These are phyloP conservation scores for Opisthocomus hoazin DNA, from an alignment of 2,113 vertebrate species.

Conservation along the genomic window DNA sequence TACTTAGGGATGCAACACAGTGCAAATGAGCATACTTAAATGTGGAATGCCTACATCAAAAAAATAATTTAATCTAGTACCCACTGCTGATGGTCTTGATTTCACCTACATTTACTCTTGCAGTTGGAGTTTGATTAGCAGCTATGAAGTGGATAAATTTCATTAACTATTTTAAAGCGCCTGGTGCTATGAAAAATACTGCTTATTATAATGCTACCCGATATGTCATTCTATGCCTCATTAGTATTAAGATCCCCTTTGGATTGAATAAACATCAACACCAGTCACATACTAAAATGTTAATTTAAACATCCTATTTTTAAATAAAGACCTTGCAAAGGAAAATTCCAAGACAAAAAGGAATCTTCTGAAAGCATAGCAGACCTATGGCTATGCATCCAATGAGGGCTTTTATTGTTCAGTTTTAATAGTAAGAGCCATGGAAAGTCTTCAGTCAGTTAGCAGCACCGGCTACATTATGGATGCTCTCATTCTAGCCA, in stretches of 20 bases:
- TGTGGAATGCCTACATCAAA: background rate
- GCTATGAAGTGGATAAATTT: background rate
- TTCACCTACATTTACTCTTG: background rate
- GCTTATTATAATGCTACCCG: background rate
- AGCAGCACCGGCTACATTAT: background rate
- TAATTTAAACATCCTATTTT: background rate
- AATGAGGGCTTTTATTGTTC: background rate
- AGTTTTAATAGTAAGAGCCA: background rate
- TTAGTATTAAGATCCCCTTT: background rate
- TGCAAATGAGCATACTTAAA: background rate
- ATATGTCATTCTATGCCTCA: background rate
- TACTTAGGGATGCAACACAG: background rate
- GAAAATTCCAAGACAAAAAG: background rate
- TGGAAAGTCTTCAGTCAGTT: background rate
- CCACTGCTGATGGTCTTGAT: background rate
- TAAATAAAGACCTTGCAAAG: background rate
- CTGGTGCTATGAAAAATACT: background rate
- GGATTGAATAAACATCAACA: background rate
- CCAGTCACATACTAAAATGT: background rate
- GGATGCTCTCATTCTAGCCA: background rate
- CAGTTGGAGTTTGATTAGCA: background rate
- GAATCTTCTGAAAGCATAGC: background rate
- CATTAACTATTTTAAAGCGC: background rate
- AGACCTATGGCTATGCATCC: background rate
- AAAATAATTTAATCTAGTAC: background rate